Evolutionary conservation across 2,888 invertebrate genomes (phyloP), one percentile per base, ranked within the genome.

Genomic region (Dasypolia templi): DNA sequence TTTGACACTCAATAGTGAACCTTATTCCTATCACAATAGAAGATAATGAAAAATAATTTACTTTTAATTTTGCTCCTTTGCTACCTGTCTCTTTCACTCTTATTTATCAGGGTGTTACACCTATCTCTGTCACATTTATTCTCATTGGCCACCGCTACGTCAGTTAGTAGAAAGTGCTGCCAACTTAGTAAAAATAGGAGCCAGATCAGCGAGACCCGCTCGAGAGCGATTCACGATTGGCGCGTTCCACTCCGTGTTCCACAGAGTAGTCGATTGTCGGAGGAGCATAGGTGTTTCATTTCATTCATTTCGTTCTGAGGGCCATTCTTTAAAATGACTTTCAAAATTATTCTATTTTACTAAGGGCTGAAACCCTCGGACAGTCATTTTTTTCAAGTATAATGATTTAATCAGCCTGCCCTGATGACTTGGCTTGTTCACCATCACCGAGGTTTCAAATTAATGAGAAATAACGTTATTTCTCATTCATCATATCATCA

Each of bases 161-260:
- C 86, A 86, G 61, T 67, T 17, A 65, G 63, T 59, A 5, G 55
- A 22, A 55, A 72, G 73, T 70, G 9, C 65, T 85, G 66, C 88
- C 88, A 88, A 89, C 88, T 55, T 85, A 44, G 75, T 39, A 74
- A 81, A 77, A 73, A 68, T 78, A 55, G 6, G 53, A 81, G 22
- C 19, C 32, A 49, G 32, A 32, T n/a, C n/a, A n/a, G n/a, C n/a
- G n/a, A n/a, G n/a, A n/a, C n/a, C n/a, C n/a, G n/a, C 32, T 19
- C 11, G 19, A 56, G 58, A n/a, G 62, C 68, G 55, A 81, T 74
- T 80, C 79, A 87, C 79, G 82, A 58, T 59, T 68, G 70, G 70
- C 72, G 81, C 87, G 86, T 87, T 87, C 85, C 87, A 79, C n/a
- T n/a, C n/a, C n/a, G n/a, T n/a, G n/a, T n/a, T n/a, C n/a, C n/a